phyloP scores from a whole-genome alignment of 2,797 vertebrate species.

The Avahi laniger region DNA sequence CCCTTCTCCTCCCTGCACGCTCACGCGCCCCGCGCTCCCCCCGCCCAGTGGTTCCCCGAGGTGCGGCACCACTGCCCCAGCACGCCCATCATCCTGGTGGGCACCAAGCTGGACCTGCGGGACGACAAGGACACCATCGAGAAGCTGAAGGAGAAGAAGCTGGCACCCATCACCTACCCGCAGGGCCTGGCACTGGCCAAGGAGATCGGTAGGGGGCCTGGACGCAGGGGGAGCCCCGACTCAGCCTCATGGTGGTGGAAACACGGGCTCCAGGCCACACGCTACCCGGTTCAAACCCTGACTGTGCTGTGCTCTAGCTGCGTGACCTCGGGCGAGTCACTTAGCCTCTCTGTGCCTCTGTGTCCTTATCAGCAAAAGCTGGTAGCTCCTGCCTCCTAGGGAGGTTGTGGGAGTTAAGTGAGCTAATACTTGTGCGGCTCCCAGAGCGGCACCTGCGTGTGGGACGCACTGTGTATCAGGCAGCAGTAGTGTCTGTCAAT shows the following conservation, averaged over 20 bases:
- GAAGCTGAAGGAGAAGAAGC: conserved; percentile 95
- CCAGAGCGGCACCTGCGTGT: accelerated
- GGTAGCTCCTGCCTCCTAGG: not conserved
- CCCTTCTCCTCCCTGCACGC: not conserved
- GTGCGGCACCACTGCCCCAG: conserved; percentile 95
- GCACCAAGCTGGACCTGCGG: conserved; percentile 95
- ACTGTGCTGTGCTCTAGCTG: not conserved
- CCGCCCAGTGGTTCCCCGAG: conserved; percentile 92
- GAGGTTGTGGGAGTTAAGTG: not conserved
- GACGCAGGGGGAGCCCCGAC: accelerated
- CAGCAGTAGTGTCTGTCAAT: not conserved
- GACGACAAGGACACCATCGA: conserved; percentile 96
- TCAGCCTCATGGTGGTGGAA: not conserved
- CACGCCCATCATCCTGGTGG: conserved; percentile 94
- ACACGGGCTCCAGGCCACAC: not conserved
- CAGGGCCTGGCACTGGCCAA: conserved; percentile 77
- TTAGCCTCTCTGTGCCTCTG: not conserved
- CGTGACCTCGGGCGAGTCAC: not conserved
- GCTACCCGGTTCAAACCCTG: accelerated
- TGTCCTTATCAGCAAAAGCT: not conserved
- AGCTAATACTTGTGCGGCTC: accelerated
- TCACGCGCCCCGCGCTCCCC: accelerated
- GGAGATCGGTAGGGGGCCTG: conserved; percentile 64
- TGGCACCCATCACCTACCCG: conserved; percentile 79
- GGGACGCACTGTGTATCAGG: not conserved